phyloP scores from a whole-genome alignment of 2,113 vertebrate genomes.

The Egretta garzetta region DNA sequence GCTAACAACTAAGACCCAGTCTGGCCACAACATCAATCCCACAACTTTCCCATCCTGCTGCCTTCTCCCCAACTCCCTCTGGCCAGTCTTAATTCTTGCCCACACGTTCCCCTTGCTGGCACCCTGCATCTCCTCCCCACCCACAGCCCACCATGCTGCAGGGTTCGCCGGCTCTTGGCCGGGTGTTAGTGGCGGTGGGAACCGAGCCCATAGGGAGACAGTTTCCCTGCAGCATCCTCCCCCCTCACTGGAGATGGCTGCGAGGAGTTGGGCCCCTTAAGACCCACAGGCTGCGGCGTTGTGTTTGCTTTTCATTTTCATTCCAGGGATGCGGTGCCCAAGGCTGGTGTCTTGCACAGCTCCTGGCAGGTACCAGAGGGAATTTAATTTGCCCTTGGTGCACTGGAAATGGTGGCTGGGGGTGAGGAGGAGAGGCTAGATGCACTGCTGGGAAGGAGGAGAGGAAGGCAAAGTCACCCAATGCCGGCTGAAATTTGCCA shows the following conservation, averaged over 20 bases:
- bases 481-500: background rate
- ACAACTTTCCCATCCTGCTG: background rate
- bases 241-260: fast-evolving
- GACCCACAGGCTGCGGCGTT: fast-evolving
- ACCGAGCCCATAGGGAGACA: background rate
- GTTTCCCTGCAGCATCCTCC: background rate
- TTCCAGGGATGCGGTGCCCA: background rate
- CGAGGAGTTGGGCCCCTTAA: fast-evolving
- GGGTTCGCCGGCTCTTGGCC: background rate
- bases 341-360: background rate
- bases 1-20: background rate
- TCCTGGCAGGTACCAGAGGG: background rate
- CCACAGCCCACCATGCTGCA: fast-evolving
- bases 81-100: background rate
- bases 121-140: background rate
- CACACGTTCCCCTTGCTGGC: fast-evolving
- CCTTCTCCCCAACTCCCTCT: background rate
- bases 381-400: background rate
- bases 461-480: background rate
- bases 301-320: background rate
- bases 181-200: background rate
- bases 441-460: background rate
- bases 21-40: background rate
- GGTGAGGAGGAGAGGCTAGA: background rate
- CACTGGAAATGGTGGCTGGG: background rate